A percentile compares a stretch with the other conserved stretches of the same genome.
Evolutionary conservation across 2,113 vertebrate genomes (phyloP).

Genomic region (Morone saxatilis): DNA sequence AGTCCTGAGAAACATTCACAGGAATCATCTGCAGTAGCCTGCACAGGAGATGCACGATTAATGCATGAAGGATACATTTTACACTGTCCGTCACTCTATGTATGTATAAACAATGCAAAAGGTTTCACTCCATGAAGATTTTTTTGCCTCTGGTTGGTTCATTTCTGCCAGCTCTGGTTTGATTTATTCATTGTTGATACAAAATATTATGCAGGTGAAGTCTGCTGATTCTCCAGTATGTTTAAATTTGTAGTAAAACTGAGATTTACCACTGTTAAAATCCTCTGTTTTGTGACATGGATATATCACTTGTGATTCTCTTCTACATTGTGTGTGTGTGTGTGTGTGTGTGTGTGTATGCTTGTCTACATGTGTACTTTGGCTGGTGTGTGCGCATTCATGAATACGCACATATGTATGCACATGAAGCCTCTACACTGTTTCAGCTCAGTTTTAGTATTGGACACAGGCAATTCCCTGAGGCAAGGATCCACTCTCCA

Average conservation of each 20-base stretch:
- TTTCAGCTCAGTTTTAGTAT: constrained; percentile 70
- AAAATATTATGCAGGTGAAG: constrained; percentile 55
- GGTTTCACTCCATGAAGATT: constrained; percentile 35
- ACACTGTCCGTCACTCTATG: constrained; percentile 12
- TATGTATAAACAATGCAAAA: constrained; percentile 53
- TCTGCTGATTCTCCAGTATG: constrained; percentile 50
- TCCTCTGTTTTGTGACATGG: constrained; percentile 45
- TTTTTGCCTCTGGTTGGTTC: constrained; percentile 41
- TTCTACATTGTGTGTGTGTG: constrained; percentile 37
- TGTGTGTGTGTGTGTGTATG: not conserved
- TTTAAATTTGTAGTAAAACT: constrained; percentile 61
- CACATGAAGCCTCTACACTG: constrained; percentile 53
- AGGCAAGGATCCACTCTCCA: constrained; percentile 77
- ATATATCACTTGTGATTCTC: constrained; percentile 63
- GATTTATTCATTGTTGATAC: constrained; percentile 64
- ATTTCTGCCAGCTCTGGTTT: constrained; percentile 42
- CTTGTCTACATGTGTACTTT: not conserved
- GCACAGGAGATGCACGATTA: not conserved
- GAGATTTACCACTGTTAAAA: constrained; percentile 54
- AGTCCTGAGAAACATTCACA: constrained; percentile 5
- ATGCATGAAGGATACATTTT: constrained; percentile 15
- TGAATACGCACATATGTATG: constrained; percentile 70
- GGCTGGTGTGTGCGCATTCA: constrained; percentile 43
- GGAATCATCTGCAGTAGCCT: constrained; percentile 3
- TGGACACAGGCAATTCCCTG: constrained; percentile 76